Percentiles rank a stretch among this genome's conserved stretches.
Evolutionary conservation across 2,113 vertebrate species (phyloP).

Genomic region (Ictalurus furcatus): DNA sequence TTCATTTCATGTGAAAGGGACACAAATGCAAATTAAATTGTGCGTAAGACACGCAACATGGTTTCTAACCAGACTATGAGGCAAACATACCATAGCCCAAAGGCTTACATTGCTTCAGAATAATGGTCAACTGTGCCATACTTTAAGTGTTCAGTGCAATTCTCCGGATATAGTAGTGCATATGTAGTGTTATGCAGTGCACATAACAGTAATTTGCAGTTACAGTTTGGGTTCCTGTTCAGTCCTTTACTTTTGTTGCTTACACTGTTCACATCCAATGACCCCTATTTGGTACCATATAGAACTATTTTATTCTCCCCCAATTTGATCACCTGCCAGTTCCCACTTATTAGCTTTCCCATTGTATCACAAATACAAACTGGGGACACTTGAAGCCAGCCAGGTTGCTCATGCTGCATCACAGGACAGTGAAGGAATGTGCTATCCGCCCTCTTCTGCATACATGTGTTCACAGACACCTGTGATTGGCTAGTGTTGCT

Average conservation of each 20-base stretch:
- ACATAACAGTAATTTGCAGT: not conserved
- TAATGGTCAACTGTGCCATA: not conserved
- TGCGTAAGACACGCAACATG: not conserved
- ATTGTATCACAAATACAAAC: not conserved
- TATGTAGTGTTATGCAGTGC: not conserved
- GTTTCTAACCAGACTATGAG: not conserved
- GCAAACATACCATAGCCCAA: not conserved
- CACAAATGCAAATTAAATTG: not conserved
- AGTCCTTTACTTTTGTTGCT: not conserved
- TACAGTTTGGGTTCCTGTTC: not conserved
- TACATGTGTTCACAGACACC: not conserved
- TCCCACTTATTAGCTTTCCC: not conserved
- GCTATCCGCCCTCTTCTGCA: not conserved
- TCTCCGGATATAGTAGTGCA: too few relatives aligned
- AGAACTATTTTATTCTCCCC: not conserved
- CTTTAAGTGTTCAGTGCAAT: not conserved
- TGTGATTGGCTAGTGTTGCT: not conserved
- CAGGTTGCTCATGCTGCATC: not conserved
- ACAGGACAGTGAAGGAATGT: not conserved
- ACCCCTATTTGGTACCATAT: not conserved
- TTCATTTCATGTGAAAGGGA: conserved; percentile 14
- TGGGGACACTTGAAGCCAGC: not conserved
- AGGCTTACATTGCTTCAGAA: not conserved
- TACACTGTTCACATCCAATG: not conserved
- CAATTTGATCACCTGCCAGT: not conserved